Conservation (phyloP, 2,113 vertebrate species). For the Cervus canadensis region DNA sequence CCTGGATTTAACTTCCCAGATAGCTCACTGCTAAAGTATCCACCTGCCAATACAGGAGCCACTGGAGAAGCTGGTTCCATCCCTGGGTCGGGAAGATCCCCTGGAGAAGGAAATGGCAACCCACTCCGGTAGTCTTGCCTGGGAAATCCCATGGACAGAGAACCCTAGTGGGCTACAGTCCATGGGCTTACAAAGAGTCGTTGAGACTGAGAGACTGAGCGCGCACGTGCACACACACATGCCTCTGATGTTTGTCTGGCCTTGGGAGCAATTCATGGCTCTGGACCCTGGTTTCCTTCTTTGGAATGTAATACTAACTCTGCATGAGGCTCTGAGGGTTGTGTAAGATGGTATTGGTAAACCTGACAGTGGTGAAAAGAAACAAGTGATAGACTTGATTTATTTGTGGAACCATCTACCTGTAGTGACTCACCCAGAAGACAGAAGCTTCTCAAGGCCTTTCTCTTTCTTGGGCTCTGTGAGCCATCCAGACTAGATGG, state of each 20-base stretch:
- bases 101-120: background rate
- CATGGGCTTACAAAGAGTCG: background rate
- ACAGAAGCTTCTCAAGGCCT: background rate
- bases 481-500: background rate
- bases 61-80: background rate
- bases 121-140: background rate
- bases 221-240: accelerated
- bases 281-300: background rate
- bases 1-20: background rate
- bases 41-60: background rate
- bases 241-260: background rate
- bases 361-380: background rate
- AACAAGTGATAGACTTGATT: background rate
- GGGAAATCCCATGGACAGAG: background rate
- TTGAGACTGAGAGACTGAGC: background rate
- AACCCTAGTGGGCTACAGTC: background rate
- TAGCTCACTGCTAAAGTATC: background rate
- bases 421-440: background rate
- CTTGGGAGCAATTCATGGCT: background rate
- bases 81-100: background rate
- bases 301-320: background rate
- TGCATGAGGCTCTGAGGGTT: background rate
- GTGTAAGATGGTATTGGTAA: background rate
- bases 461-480: background rate
- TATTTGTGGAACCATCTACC: background rate